These are phyloP conservation scores for Theonella swinhoei DNA, from an alignment of 37 sponge, comb jelly and placozoan genomes.

Conservation along the genomic window DNA sequence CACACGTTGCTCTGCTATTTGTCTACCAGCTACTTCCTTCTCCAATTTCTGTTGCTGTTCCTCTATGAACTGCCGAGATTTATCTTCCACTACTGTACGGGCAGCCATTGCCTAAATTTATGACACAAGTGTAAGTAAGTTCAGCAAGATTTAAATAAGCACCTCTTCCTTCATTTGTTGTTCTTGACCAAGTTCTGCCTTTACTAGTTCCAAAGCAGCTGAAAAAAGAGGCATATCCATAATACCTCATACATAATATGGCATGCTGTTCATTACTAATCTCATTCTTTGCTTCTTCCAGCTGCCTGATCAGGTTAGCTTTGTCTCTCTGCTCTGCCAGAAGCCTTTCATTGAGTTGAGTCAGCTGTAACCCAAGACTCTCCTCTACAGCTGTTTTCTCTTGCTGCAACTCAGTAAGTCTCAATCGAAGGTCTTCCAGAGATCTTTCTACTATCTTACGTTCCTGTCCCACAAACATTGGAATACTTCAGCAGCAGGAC, in stretches of 20 bases:
- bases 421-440: constrained; percentile 38
- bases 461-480: constrained; percentile 5
- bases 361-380: constrained; percentile 4
- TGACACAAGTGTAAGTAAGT: background rate
- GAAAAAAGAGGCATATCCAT: background rate
- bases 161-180: constrained; percentile 25
- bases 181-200: constrained; percentile 7
- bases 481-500: background rate
- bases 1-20: constrained; percentile 21
- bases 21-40: background rate
- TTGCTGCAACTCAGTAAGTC: constrained; percentile 24
- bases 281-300: background rate
- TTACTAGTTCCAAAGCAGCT: background rate
- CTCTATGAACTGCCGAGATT: constrained; percentile 25
- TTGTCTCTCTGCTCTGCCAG: background rate
- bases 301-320: background rate
- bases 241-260: background rate
- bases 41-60: constrained; percentile 50
- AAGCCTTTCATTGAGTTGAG: constrained; percentile 13
- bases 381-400: constrained; percentile 16
- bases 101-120: constrained; percentile 24
- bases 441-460: constrained; percentile 50
- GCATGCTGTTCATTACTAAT: background rate
- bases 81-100: constrained; percentile 30
- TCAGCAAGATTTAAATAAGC: background rate